Evolutionary conservation across 2,113 vertebrate genomes (phyloP).

Genomic region (Catharus fuscescens): DNA sequence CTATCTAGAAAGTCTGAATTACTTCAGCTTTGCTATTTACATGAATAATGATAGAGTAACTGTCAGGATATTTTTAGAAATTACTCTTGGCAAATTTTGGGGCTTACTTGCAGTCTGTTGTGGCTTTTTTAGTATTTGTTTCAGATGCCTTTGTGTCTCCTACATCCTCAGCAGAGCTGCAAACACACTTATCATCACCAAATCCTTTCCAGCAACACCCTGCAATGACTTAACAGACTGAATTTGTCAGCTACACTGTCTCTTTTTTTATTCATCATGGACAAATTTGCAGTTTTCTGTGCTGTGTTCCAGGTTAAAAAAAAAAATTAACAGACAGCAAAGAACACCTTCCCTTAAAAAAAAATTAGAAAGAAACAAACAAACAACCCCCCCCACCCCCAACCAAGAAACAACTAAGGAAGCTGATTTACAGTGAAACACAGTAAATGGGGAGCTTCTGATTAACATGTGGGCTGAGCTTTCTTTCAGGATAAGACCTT

Average conservation of each 20-base stretch:
- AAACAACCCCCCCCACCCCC: not conserved
- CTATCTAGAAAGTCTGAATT: not conserved
- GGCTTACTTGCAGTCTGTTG: not conserved
- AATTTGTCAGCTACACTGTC: not conserved
- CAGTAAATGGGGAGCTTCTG: not conserved
- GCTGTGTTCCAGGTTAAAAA: not conserved
- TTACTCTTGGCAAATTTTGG: not conserved
- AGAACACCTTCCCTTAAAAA: not conserved
- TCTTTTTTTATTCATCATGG: not conserved
- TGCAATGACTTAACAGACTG: not conserved
- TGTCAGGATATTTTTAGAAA: not conserved
- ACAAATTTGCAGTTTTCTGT: not conserved
- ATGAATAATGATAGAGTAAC: not conserved
- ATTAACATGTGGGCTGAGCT: not conserved
- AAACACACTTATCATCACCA: not conserved
- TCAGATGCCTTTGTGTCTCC: not conserved
- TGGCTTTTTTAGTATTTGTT: not conserved
- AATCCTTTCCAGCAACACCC: not conserved
- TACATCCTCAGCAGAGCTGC: not conserved
- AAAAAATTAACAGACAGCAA: not conserved
- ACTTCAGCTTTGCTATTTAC: not conserved
- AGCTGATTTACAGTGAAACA: not conserved
- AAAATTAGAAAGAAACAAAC: too few relatives aligned
- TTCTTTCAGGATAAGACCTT: not conserved
- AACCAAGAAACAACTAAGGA: not conserved